These are phyloP conservation scores for Aphidoletes aphidimyza DNA, from an alignment of 2,888 invertebrate species.

Conservation along the genomic window DNA sequence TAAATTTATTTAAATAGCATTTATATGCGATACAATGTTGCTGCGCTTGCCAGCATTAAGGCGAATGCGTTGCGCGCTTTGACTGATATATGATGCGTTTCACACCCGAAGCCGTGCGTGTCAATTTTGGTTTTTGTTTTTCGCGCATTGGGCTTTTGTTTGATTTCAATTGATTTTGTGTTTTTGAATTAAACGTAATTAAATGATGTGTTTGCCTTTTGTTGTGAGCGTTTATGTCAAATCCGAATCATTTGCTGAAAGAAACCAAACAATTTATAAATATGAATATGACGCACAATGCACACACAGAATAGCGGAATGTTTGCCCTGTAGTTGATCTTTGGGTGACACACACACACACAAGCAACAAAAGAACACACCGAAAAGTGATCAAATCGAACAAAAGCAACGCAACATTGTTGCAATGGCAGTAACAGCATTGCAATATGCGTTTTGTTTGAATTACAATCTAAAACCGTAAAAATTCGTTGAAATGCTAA, in stretches of 20 bases:
- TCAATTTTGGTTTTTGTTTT: constrained; percentile 33
- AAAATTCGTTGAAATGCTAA: not conserved
- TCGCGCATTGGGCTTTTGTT: not conserved
- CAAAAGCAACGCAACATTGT: constrained; percentile 2
- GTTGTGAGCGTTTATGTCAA: not conserved
- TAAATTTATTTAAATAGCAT: constrained; percentile 43
- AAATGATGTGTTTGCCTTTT: constrained; percentile 12
- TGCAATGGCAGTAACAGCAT: not conserved
- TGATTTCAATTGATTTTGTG: not conserved
- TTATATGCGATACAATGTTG: constrained; percentile 52
- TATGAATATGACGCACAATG: constrained; percentile 13
- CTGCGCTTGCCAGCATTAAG: not conserved
- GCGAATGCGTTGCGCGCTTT: not conserved
- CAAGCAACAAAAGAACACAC: constrained; percentile 34
- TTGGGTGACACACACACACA: not conserved
- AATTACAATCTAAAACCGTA: not conserved
- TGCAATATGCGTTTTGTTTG: not conserved
- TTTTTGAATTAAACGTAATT: constrained; percentile 41
- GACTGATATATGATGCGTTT: constrained; percentile 49
- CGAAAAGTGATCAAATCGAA: constrained; percentile 12
- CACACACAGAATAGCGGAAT: too few species aligned
- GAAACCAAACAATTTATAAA: not conserved
- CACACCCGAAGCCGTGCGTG: not conserved
- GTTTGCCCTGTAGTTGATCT: not conserved
- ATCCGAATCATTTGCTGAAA: not conserved